Evolutionary conservation across 2,113 vertebrate genomes (phyloP), one percentile per base, ranked within the genome.

Genomic region (Rousettus leschenaultii): DNA sequence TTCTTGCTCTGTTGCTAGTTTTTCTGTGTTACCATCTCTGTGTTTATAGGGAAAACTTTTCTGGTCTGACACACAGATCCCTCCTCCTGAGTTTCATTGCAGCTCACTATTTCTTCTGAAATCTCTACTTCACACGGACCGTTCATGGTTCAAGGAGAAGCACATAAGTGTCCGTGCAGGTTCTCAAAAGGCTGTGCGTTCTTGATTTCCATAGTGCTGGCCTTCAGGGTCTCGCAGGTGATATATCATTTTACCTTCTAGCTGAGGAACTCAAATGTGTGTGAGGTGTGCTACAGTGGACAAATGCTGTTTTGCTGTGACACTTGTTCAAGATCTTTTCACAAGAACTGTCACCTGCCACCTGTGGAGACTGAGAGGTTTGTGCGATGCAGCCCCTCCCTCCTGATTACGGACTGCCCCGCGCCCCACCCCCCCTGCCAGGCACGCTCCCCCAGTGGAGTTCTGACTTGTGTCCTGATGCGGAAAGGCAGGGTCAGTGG

Each of bases 301-400:
- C 99, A 99, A 0, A 98, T 98, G 90, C 98, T 99, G 84, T 99
- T 99, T 75, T 99, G 99, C 97, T 99, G 99, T 40, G 99, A 99
- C 0, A 99, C 99, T 45, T 99, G 99, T 91, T 99, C 99, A 26
- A 98, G 97, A 93, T 99, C 99, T 74, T 99, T 99, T 97, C 99
- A 99, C 59, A 97, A 99, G 0, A 26, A 94, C 78, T 99, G 99
- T 87, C 98, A 99, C 48, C 94, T 99, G 40, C 99, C 99, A 2
- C 98, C 98, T 0, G 98, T 99, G 88, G 98, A 98, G n/a, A 84
- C 97, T 5, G 66, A 96, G 48, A 70, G 15, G 92, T 95, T 18
- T 38, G 96, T 97, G 68, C 43, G 45, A 68, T 73, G 16, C 28
- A 19, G n/a, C 10, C 0, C 35, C 13, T 16, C 4, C 3, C 30